Percentiles rank a stretch among this genome's conserved stretches.
Evolutionary conservation across 2,113 vertebrate species (phyloP).

Genomic region (Paramormyrops kingsleyae): DNA sequence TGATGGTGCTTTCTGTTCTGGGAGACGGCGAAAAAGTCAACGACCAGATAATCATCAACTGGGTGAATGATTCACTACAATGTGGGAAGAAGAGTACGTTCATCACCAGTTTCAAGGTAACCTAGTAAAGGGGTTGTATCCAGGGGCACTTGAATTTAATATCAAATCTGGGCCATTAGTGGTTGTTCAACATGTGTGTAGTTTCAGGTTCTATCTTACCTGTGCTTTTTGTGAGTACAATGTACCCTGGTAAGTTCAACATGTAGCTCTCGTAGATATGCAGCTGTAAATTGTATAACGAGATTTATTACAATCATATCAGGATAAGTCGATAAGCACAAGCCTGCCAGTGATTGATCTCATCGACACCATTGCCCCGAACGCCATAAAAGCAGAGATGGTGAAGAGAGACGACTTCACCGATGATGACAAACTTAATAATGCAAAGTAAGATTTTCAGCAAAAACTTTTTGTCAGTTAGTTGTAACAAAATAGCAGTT

Average conservation of each 20-base stretch:
- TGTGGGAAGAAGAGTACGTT: conserved; percentile 69
- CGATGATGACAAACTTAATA: conserved; percentile 67
- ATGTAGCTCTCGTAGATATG: background rate
- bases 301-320: conserved; percentile 21
- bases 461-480: conserved; percentile 21
- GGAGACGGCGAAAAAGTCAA: conserved; percentile 85
- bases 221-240: background rate
- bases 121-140: background rate
- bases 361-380: conserved; percentile 84
- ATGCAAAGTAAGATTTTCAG: conserved; percentile 73
- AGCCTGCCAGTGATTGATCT: conserved; percentile 91
- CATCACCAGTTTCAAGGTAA: conserved; percentile 90
- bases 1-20: conserved; percentile 83
- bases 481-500: background rate
- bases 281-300: background rate
- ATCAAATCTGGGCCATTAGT: background rate
- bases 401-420: conserved; percentile 68
- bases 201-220: background rate
- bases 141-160: background rate
- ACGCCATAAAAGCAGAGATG: conserved; percentile 78
- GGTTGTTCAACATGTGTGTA: background rate
- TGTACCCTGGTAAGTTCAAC: background rate
- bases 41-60: conserved; percentile 84
- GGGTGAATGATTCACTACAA: conserved; percentile 85
- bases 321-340: conserved; percentile 90